Percentiles rank a stretch among this genome's conserved stretches.
Evolutionary conservation across 2,797 vertebrate genomes (phyloP).

Genomic region (Pristis pectinata): DNA sequence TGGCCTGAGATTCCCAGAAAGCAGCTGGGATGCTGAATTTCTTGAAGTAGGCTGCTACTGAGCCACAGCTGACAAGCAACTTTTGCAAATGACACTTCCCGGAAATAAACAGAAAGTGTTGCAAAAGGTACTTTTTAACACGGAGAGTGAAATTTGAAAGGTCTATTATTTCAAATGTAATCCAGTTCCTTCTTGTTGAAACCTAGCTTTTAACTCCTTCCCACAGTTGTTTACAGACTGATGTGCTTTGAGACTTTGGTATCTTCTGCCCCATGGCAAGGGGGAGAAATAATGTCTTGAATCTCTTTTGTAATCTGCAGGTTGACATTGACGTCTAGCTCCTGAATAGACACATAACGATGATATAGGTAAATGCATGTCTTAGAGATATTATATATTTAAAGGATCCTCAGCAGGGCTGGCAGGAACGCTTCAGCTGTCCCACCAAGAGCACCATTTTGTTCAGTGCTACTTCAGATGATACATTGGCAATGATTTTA

Average conservation of each 20-base stretch:
- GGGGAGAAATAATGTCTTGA: too few relatives aligned
- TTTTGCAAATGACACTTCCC: neutral
- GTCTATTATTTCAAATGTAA: neutral
- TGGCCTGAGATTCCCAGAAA: too few relatives aligned
- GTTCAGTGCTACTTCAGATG: neutral
- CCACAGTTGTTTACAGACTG: neutral
- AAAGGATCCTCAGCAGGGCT: neutral
- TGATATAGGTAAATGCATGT: neutral
- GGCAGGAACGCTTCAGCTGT: neutral
- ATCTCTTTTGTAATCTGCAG: too few relatives aligned
- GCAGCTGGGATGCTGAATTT: too few relatives aligned
- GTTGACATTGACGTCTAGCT: too few relatives aligned
- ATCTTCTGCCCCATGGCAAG: too few relatives aligned
- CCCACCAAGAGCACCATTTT: neutral
- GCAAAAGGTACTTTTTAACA: neutral
- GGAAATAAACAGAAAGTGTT: neutral
- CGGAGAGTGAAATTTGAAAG: neutral
- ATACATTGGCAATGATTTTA: neutral
- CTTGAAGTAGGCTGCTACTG: neutral
- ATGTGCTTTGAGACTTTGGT: too few relatives aligned
- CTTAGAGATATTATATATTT: neutral
- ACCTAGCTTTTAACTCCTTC: neutral
- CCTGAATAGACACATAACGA: too few relatives aligned
- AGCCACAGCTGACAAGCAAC: neutral
- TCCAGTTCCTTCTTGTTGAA: neutral